A percentile compares a stretch with the other conserved stretches of the same genome.
Evolutionary conservation across 35 echinoderm and acorn worm genomes (phyloP).

Genomic region (Lytechinus pictus): DNA sequence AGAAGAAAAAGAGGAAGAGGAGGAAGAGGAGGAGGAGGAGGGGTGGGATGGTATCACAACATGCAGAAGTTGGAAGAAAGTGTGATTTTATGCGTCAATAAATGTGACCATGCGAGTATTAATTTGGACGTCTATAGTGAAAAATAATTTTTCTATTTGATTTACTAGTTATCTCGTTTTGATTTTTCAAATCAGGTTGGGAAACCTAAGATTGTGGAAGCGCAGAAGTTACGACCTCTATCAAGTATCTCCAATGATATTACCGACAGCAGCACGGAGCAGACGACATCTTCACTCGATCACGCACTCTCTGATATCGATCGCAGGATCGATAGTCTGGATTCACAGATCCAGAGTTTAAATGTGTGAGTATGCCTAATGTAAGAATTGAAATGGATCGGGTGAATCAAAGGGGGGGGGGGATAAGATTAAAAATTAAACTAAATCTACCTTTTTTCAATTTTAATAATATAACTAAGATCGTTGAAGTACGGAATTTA

Average conservation of each 20-base stretch:
- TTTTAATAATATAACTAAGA: no score
- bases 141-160: no score
- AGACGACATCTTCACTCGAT: constrained; percentile 38
- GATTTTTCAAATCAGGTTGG: not conserved
- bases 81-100: no score
- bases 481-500: not conserved
- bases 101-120: no score
- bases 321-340: constrained; percentile 21
- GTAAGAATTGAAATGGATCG: not conserved
- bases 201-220: not conserved
- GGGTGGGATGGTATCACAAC: no score
- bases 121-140: no score
- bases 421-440: no score
- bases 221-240: not conserved
- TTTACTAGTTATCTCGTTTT: not conserved
- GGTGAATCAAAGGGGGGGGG: not conserved
- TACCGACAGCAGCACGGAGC: not conserved
- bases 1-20: no score
- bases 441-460: no score
- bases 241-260: not conserved
- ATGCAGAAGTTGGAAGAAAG: no score
- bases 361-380: constrained; percentile 9
- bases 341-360: not conserved
- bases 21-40: no score
- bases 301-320: not conserved